Conservation (phyloP, 2,113 vertebrate species). For the Chloropsis hardwickii region DNA sequence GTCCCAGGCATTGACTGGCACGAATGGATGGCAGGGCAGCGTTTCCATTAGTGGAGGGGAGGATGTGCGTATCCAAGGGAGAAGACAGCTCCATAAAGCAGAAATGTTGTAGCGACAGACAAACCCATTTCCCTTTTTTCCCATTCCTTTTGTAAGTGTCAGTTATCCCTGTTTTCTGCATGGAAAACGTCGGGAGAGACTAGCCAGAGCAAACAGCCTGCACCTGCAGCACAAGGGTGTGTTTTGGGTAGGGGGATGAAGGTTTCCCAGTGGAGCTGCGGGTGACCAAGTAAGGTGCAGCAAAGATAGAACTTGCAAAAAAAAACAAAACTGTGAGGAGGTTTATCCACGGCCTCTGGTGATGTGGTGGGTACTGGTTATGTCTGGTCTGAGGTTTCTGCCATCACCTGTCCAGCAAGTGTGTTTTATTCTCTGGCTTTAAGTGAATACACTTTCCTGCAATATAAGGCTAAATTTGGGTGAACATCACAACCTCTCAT, state of each 20-base stretch:
- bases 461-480: not conserved
- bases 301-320: not conserved
- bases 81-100: not conserved
- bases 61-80: fast-evolving
- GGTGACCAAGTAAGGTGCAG: not conserved
- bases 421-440: not conserved
- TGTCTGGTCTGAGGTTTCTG: not conserved
- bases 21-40: not conserved
- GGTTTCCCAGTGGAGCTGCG: not conserved
- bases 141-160: not conserved
- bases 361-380: not conserved
- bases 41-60: slow-evolving; percentile 16
- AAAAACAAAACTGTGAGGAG: not conserved
- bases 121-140: not conserved
- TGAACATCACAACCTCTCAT: not conserved
- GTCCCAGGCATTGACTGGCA: slow-evolving; percentile 27
- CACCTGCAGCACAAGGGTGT: not conserved
- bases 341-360: not conserved
- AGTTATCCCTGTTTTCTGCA: not conserved
- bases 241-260: not conserved
- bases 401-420: not conserved
- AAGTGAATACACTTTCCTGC: not conserved
- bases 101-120: not conserved
- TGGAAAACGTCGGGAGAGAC: fast-evolving
- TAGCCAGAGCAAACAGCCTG: not conserved